Base-by-base conservation (phyloP, 2,888 invertebrate species). In the Hyposoter didymator region DNA sequence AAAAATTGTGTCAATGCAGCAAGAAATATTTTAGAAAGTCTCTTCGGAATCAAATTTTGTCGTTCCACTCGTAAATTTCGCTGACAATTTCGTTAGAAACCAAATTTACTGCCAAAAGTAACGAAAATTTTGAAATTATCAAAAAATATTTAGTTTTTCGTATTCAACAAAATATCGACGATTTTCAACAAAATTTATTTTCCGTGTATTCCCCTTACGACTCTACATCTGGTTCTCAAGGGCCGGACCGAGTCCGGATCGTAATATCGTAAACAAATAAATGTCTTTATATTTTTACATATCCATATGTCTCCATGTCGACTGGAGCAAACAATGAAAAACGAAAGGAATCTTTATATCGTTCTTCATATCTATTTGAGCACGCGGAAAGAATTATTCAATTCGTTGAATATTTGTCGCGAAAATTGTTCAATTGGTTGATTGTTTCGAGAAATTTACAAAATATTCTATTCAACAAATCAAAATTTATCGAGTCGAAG, bases 181-280 rank as follows among this genome's bases (percentile, higher is more conserved):
- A n/a, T n/a, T n/a, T n/a, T n/a, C n/a, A n/a, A n/a, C n/a, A n/a
- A n/a, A n/a, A n/a, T 3, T 3, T 32, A 32, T 32, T 3, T 32
- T 32, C 2, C 4, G 80, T 39, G 45, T 82, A 62, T 47, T 76
- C 73, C 84, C 39, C 76, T 47, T 32, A 73, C 80, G 84, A 78
- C 85, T 85, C 82, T 45, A 49, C 64, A 64, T 76, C 35, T 76
- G 84, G 67, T 83, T 80, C 59, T 72, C 76, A 55, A 55, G 73
- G 75, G 73, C 47, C 78, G 64, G 64, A 62, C n/a, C n/a, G n/a
- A 82, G 82, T 76, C 79, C 76, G 82, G 55, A 73, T 78, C 81
- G 66, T 47, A 39, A 80, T 84, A 87, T 86, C 84, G 87, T 88
- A 86, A 85, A 87, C 86, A 88, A 88, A 88, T 87, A 88, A 88